Conservation (phyloP, 1,140 invertebrate species). For the Drusus annulatus region DNA sequence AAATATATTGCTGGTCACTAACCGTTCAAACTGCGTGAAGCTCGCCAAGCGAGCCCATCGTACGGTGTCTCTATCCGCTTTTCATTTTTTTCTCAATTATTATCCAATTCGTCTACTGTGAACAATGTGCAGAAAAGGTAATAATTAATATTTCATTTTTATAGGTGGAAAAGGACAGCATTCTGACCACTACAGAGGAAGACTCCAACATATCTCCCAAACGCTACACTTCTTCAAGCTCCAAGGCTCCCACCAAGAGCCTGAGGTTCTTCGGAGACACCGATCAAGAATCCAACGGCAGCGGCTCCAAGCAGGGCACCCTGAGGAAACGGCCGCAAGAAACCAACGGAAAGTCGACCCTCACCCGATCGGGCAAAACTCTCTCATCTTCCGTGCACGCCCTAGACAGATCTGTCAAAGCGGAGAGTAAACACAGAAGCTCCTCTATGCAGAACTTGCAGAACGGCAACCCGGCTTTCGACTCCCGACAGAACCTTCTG, state of each 20-base stretch:
- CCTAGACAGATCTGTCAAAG: constrained; percentile 66
- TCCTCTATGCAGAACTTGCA: constrained; percentile 68
- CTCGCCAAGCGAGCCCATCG: no score
- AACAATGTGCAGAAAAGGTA: no score
- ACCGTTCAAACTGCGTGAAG: no score
- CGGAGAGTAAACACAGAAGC: constrained; percentile 64
- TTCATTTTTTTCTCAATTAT: no score
- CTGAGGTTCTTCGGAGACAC: constrained; percentile 87
- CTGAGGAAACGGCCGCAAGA: constrained; percentile 60
- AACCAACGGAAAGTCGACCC: constrained; percentile 60
- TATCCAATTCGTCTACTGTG: no score
- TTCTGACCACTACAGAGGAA: constrained; percentile 66
- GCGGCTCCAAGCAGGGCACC: constrained; percentile 64
- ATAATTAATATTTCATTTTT: not conserved
- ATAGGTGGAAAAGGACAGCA: constrained; percentile 67
- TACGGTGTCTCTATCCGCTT: no score
- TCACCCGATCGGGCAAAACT: constrained; percentile 62
- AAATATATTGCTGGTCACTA: no score
- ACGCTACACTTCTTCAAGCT: constrained; percentile 64
- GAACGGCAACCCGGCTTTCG: constrained; percentile 57
- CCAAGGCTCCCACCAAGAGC: constrained; percentile 74
- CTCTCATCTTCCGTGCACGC: constrained; percentile 68
- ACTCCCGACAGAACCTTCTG: constrained; percentile 51
- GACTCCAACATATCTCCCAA: constrained; percentile 64
- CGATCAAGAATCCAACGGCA: constrained; percentile 77